Conservation (phyloP, 2,113 vertebrate genomes). For the Tragelaphus strepsiceros region DNA sequence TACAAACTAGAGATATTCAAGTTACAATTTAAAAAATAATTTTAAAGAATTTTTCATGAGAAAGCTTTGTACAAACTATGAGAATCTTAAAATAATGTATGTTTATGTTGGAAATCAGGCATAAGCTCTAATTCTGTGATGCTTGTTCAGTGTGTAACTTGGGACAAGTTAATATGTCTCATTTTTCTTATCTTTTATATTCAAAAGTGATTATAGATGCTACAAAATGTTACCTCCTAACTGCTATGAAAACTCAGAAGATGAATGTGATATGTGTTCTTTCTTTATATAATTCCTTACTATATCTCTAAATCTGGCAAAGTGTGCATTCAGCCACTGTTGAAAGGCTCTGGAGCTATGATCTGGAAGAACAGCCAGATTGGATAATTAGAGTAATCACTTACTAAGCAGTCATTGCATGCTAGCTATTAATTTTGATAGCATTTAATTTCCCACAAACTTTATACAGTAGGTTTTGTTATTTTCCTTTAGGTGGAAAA, state of each 20-base stretch:
- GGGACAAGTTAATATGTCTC: background rate
- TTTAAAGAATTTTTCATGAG: background rate
- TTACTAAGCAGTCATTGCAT: background rate
- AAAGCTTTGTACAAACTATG: background rate
- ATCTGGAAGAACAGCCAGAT: background rate
- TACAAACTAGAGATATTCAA: background rate
- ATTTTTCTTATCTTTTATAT: background rate
- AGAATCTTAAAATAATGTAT: background rate
- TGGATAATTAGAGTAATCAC: background rate
- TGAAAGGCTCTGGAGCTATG: background rate
- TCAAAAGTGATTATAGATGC: background rate
- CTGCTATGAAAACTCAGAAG: background rate
- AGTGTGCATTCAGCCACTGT: background rate
- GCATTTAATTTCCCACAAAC: background rate
- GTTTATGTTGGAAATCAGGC: background rate
- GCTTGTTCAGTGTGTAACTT: background rate
- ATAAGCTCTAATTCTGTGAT: background rate
- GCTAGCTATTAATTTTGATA: background rate
- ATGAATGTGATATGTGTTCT: background rate
- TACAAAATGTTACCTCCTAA: background rate
- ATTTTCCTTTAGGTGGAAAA: background rate
- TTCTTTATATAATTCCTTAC: background rate
- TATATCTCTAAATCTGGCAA: background rate
- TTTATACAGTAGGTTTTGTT: background rate
- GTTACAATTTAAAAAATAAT: background rate